Evolutionary conservation across 2,888 invertebrate genomes (phyloP).

Genomic region (Drosophila parthenogenetica): DNA sequence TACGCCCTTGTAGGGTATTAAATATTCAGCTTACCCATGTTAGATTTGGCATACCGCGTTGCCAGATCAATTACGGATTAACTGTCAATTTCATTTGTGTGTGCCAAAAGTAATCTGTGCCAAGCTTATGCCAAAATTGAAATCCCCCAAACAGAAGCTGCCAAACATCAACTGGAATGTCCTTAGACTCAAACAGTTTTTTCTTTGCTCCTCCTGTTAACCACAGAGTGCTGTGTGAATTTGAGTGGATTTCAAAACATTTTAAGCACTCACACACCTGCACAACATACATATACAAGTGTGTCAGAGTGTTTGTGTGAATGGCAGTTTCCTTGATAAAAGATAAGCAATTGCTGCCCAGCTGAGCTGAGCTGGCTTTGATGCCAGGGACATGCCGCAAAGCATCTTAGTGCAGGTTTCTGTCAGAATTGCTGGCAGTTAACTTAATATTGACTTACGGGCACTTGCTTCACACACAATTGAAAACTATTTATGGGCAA

Average conservation of each 20-base stretch:
- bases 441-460: constrained; percentile 70
- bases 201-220: constrained; percentile 11
- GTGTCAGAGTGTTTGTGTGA: constrained; percentile 23
- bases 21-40: not conserved
- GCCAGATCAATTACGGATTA: constrained; percentile 77
- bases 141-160: constrained; percentile 31
- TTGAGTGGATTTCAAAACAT: constrained; percentile 67
- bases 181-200: constrained; percentile 11
- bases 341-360: constrained; percentile 61
- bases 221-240: constrained; percentile 48
- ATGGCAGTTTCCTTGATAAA: constrained; percentile 61
- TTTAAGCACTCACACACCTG: constrained; percentile 46
- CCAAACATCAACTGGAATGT: constrained; percentile 41
- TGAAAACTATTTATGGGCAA: constrained; percentile 64
- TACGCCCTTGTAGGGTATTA: constrained; percentile 5
- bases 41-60: constrained; percentile 34
- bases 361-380: constrained; percentile 30
- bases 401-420: constrained; percentile 41
- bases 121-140: constrained; percentile 60
- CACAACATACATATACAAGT: constrained; percentile 28
- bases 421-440: constrained; percentile 43
- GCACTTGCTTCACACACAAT: constrained; percentile 52
- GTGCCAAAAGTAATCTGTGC: constrained; percentile 52
- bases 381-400: constrained; percentile 47
- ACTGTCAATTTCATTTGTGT: constrained; percentile 73